Conservation (phyloP, 1,140 invertebrate genomes). For the Ylistrum balloti region DNA sequence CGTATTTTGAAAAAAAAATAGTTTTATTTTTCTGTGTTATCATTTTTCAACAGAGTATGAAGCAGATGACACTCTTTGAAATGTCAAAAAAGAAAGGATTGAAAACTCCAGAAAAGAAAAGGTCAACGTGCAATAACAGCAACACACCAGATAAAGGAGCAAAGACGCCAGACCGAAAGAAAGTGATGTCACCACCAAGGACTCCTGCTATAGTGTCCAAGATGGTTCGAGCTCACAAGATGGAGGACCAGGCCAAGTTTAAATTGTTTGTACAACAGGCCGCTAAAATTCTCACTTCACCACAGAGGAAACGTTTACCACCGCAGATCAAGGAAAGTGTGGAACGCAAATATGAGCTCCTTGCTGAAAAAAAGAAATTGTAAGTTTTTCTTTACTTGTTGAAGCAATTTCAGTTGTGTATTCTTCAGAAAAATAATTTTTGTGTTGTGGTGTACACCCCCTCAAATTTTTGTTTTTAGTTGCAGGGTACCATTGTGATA, state of each 20-base stretch:
- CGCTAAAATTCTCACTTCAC: slow-evolving; percentile 70
- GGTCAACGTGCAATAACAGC: slow-evolving; percentile 45
- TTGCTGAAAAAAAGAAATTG: slow-evolving; percentile 78
- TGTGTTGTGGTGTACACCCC: too few species aligned
- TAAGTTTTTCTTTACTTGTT: slow-evolving; percentile 67
- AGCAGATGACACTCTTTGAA: slow-evolving; percentile 81
- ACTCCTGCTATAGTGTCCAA: slow-evolving; percentile 74
- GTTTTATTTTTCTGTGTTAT: slow-evolving; percentile 29
- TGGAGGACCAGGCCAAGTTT: slow-evolving; percentile 70
- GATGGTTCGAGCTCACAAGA: slow-evolving; percentile 69
- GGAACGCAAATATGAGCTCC: slow-evolving; percentile 68
- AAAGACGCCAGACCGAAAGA: slow-evolving; percentile 64
- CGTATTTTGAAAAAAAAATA: neutral
- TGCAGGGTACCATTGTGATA: too few species aligned
- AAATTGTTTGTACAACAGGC: slow-evolving; percentile 73
- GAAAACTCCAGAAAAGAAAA: slow-evolving; percentile 71
- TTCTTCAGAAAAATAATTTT: too few species aligned
- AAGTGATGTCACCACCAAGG: slow-evolving; percentile 63
- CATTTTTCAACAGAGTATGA: slow-evolving; percentile 72
- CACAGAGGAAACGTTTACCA: slow-evolving; percentile 75
- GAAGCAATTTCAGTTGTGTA: too few species aligned
- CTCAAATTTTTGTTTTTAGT: too few species aligned
- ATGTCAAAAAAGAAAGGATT: slow-evolving; percentile 76
- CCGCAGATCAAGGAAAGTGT: slow-evolving; percentile 70
- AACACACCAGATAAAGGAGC: slow-evolving; percentile 57